Conservation (phyloP, 2,113 vertebrate genomes). For the Toxotes chatareus region DNA sequence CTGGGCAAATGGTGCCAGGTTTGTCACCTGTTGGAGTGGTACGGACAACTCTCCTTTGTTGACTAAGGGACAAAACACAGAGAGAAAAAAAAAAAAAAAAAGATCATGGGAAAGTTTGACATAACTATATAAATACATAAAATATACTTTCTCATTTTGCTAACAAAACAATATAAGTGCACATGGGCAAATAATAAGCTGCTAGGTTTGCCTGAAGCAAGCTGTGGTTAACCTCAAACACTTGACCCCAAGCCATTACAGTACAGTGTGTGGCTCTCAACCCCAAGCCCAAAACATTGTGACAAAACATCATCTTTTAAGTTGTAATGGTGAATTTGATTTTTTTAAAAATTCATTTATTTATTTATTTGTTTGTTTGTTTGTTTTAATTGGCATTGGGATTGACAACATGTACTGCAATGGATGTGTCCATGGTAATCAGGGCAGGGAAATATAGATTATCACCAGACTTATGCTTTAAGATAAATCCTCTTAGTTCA, state of each 20-base stretch:
- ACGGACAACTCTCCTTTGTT: conserved; percentile 82
- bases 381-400: too few relatives aligned
- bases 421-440: background rate
- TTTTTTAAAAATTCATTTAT: too few relatives aligned
- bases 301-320: too few relatives aligned
- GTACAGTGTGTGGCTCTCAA: background rate
- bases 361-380: too few relatives aligned
- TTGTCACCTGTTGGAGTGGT: conserved; percentile 63
- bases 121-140: background rate
- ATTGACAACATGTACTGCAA: background rate
- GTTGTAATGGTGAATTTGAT: too few relatives aligned
- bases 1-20: conserved; percentile 86
- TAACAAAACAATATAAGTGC: background rate
- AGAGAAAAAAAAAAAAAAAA: background rate
- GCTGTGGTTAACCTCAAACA: background rate
- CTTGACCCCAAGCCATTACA: background rate
- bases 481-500: background rate
- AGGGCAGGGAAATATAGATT: background rate
- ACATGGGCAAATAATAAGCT: background rate
- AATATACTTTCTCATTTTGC: background rate
- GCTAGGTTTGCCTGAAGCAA: background rate
- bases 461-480: background rate
- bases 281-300: too few relatives aligned
- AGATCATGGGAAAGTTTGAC: background rate
- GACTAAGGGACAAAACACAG: conserved; percentile 51